phyloP scores from a whole-genome alignment of 2,113 vertebrate species.

The Eleginops maclovinus region DNA sequence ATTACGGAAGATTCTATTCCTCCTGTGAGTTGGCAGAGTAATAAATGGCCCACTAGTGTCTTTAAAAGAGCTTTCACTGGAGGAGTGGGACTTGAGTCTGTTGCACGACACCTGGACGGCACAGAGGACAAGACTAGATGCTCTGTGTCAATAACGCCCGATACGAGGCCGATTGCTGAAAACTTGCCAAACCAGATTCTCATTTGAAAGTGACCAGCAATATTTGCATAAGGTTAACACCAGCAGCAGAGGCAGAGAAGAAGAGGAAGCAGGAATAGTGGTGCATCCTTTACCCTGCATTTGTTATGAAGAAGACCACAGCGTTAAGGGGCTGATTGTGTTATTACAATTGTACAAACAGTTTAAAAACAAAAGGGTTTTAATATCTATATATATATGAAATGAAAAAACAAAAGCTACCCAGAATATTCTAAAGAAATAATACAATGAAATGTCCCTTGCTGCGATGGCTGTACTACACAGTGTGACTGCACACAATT shows the following conservation, averaged over 20 bases:
- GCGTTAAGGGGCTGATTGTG: too few relatives aligned
- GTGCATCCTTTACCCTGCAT: not conserved
- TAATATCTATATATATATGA: too few relatives aligned
- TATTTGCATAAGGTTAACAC: not conserved
- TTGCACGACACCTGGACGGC: slow-evolving; percentile 21
- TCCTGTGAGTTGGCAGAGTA: slow-evolving; percentile 13
- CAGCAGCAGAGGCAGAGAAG: not conserved
- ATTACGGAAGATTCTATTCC: not conserved
- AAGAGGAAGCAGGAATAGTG: slow-evolving; percentile 29
- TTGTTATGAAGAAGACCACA: not conserved
- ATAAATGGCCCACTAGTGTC: slow-evolving; percentile 30
- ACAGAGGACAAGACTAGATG: slow-evolving; percentile 27
- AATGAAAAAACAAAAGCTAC: too few relatives aligned
- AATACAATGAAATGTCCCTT: not conserved
- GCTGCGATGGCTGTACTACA: not conserved
- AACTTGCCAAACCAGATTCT: not conserved
- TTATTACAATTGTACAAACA: not conserved
- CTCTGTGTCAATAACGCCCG: slow-evolving; percentile 10
- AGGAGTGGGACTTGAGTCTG: slow-evolving; percentile 20
- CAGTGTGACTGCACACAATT: not conserved
- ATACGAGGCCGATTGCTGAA: not conserved
- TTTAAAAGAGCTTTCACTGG: slow-evolving; percentile 38
- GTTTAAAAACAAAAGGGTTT: too few relatives aligned
- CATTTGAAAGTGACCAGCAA: slow-evolving; percentile 2
- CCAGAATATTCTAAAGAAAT: too few relatives aligned